These are phyloP conservation scores for Hormaphis cornu DNA, from an alignment of 1,140 invertebrate genomes.

Conservation along the genomic window DNA sequence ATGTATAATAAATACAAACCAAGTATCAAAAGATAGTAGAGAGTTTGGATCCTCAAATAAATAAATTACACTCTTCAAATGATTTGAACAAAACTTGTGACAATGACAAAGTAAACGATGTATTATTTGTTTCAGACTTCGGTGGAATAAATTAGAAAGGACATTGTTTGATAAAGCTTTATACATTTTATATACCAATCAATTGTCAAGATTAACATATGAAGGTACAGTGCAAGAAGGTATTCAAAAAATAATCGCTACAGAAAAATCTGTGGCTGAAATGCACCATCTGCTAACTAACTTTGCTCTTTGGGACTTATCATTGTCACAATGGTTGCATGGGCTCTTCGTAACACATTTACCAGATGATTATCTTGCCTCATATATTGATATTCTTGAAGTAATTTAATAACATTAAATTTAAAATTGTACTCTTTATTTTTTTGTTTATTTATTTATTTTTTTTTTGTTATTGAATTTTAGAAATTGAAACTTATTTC, in stretches of 20 bases:
- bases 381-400: slow-evolving; percentile 22
- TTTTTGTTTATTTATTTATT: background rate
- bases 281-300: slow-evolving; percentile 22
- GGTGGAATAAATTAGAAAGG: slow-evolving; percentile 14
- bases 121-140: background rate
- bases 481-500: slow-evolving; percentile 19
- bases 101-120: no score
- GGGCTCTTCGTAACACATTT: background rate
- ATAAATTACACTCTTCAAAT: no score
- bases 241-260: slow-evolving; percentile 7
- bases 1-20: no score
- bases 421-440: background rate
- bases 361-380: slow-evolving; percentile 17
- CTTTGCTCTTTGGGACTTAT: slow-evolving; percentile 4
- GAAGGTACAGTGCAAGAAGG: slow-evolving; percentile 14
- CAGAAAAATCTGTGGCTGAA: slow-evolving; percentile 20
- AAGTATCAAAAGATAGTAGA: no score
- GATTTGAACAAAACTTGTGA: no score
- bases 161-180: slow-evolving; percentile 2
- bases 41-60: no score
- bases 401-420: background rate
- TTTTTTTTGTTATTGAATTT: background rate
- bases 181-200: slow-evolving; percentile 13
- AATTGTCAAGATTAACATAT: slow-evolving; percentile 10
- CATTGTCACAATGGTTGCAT: slow-evolving; percentile 23